Percentiles rank a stretch among this genome's conserved stretches.
Conservation (phyloP, 1,140 invertebrate species). For the Schlechtendalia chinensis region DNA sequence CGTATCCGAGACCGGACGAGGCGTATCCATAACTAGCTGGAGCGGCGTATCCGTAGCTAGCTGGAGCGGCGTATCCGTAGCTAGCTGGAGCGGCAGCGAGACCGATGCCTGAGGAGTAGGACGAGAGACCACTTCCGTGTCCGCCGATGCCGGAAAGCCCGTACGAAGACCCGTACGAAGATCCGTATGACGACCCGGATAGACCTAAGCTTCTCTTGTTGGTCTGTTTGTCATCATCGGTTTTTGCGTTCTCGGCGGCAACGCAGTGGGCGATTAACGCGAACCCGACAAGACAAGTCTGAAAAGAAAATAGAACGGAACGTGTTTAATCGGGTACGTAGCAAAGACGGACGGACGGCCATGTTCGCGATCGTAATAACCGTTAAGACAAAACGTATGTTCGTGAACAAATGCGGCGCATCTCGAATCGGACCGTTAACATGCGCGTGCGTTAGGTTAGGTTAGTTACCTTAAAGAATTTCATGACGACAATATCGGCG, state of each 20-base stretch:
- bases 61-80: neutral
- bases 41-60: neutral
- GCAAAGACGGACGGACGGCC: no score
- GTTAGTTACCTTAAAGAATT: slow-evolving; percentile 45
- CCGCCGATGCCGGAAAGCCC: neutral
- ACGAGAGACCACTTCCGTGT: slow-evolving; percentile 8
- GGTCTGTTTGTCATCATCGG: slow-evolving; percentile 19
- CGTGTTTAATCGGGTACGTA: no score
- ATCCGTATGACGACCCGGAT: neutral
- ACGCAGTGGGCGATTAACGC: slow-evolving; percentile 39
- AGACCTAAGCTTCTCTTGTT: slow-evolving; percentile 20
- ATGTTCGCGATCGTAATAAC: no score
- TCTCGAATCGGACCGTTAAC: no score
- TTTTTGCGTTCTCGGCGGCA: slow-evolving; percentile 20
- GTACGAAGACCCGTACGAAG: neutral
- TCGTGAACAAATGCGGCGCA: no score
- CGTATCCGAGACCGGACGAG: neutral
- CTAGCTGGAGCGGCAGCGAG: neutral
- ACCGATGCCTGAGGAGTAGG: neutral
- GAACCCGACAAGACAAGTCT: slow-evolving; percentile 44
- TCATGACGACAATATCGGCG: slow-evolving; percentile 8
- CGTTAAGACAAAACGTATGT: no score
- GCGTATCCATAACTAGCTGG: slow-evolving; percentile 6
- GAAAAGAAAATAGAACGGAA: neutral
- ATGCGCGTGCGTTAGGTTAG: neutral